Conservation (phyloP, 2,113 vertebrate genomes). For the Cephalopholis sonnerati region DNA sequence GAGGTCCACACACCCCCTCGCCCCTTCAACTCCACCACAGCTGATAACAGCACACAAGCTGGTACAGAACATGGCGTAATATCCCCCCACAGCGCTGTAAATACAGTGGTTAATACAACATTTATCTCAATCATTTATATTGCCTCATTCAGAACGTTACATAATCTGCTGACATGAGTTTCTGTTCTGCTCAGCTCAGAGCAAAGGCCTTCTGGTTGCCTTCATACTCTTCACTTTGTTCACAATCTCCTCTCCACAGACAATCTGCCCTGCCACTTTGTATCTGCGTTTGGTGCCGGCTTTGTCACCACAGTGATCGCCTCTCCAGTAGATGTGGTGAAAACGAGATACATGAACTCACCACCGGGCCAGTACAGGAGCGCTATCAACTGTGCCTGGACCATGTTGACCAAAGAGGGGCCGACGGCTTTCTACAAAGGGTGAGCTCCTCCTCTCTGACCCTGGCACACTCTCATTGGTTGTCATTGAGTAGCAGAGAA, state of each 20-base stretch:
- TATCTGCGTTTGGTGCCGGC: constrained; percentile 88
- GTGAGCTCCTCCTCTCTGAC: constrained; percentile 62
- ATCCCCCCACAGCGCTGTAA: constrained; percentile 23
- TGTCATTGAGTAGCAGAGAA: no score
- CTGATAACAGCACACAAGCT: constrained; percentile 67
- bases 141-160: constrained; percentile 25
- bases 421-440: constrained; percentile 91
- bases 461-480: neutral
- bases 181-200: constrained; percentile 2
- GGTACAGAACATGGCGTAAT: constrained; percentile 29
- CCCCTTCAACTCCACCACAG: constrained; percentile 23
- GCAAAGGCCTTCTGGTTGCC: constrained; percentile 24
- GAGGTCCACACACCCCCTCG: constrained; percentile 47
- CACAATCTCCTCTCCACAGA: constrained; percentile 76
- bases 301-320: constrained; percentile 89
- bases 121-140: constrained; percentile 54
- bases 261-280: constrained; percentile 89
- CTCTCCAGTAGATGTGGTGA: constrained; percentile 91
- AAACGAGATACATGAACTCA: constrained; percentile 92
- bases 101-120: constrained; percentile 18
- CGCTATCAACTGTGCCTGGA: constrained; percentile 87
- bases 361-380: constrained; percentile 87
- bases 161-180: constrained; percentile 16
- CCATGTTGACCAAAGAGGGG: constrained; percentile 89
- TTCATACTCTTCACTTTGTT: neutral